These are phyloP conservation scores for Luffia ferchaultella DNA, from an alignment of 2,888 invertebrate species.

Conservation along the genomic window DNA sequence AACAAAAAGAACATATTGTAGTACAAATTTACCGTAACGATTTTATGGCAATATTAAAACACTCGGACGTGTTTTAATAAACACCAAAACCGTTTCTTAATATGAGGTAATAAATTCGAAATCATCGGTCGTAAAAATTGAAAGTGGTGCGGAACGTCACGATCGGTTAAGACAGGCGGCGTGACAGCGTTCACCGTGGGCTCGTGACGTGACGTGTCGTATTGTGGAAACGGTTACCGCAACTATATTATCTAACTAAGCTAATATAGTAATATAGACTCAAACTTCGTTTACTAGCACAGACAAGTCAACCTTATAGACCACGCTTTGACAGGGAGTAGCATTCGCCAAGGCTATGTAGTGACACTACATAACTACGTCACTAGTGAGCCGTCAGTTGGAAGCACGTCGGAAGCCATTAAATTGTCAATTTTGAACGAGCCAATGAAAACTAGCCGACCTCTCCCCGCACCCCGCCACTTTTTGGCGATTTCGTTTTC, in stretches of 20 bases:
- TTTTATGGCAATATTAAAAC: not conserved
- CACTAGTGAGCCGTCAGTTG: not conserved
- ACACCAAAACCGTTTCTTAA: not conserved
- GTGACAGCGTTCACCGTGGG: not conserved
- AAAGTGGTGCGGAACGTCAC: slow-evolving; percentile 1
- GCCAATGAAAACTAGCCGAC: no score
- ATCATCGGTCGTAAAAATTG: slow-evolving; percentile 2
- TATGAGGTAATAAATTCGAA: slow-evolving; percentile 5
- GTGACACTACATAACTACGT: not conserved
- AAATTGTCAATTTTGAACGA: not conserved
- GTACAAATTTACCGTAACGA: not conserved
- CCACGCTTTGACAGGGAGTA: not conserved
- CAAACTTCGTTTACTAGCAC: not conserved
- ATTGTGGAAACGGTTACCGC: not conserved
- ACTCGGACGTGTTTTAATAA: not conserved
- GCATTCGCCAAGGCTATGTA: not conserved
- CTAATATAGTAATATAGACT: not conserved
- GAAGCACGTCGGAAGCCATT: not conserved
- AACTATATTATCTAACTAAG: not conserved
- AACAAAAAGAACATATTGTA: not conserved
- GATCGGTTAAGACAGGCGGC: not conserved
- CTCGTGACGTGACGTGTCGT: not conserved
- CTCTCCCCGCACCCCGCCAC: no score
- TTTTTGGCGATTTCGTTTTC: no score
- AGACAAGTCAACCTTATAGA: not conserved